phyloP scores from a whole-genome alignment of 2,797 vertebrate genomes.

The Urocyon cinereoargenteus region DNA sequence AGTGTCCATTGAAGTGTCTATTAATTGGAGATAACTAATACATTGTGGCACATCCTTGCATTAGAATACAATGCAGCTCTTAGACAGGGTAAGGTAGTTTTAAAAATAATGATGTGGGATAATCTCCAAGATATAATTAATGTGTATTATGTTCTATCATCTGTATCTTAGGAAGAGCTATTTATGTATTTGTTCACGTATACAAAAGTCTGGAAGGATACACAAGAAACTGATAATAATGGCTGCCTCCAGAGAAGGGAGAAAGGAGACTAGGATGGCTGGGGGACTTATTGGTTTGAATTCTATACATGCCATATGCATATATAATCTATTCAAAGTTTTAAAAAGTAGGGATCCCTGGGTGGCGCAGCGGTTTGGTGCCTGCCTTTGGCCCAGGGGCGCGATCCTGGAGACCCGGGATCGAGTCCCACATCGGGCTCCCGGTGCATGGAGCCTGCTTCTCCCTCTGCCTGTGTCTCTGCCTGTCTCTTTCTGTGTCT shows the following conservation, averaged over 20 bases:
- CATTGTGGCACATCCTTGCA: background rate
- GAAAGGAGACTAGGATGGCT: background rate
- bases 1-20: background rate
- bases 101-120: background rate
- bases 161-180: background rate
- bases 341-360: background rate
- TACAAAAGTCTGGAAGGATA: background rate
- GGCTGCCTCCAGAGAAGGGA: background rate
- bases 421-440: no score
- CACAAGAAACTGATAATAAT: background rate
- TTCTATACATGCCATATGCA: background rate
- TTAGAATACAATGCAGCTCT: background rate
- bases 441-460: no score
- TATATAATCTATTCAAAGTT: background rate
- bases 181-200: background rate
- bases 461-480: no score
- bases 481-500: no score
- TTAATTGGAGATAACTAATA: background rate
- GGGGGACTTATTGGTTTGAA: background rate
- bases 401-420: no score
- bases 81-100: background rate
- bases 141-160: background rate
- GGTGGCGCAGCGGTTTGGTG: no score
- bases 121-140: background rate
- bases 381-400: no score